Base-by-base conservation (phyloP, 2,797 vertebrate genomes). In the Ataeniobius toweri region DNA sequence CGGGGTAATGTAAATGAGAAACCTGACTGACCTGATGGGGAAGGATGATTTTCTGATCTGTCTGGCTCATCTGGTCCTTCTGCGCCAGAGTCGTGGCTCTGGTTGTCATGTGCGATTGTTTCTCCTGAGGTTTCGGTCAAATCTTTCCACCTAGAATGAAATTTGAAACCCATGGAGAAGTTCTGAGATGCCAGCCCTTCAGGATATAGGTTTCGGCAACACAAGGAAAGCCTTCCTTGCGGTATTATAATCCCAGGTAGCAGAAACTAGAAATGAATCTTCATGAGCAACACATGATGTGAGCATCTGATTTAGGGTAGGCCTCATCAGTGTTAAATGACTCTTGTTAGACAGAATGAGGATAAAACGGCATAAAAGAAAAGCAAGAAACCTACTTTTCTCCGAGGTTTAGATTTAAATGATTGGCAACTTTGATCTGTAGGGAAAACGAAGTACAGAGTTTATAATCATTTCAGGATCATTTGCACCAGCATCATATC, bases 381-480 rank as follows among this genome's bases (percentile, higher is more conserved):
- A 48, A 80, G 82, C 75, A 58, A 51, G 22, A 1, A 72, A 93
- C 94, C 74, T 97, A 99, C 98, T 96, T 98, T 95, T 98, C 96
- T 86, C 89, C 89, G 82, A 91, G 86, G 88, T 89, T 94, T 82
- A 94, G 96, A 92, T 94, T 96, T 78, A 96, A 94, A 85, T 96
- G 92, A 87, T 95, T 89, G 81, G 95, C 90, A 69, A 95, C 93
- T 91, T 96, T 99, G 82, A 97, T 91, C 98, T 99, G 94, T 76
- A 93, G 92, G 69, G 80, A 58, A 80, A 83, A 58, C 76, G 53
- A 86, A 44, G 82, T 16, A 12, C 39, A 2, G 0, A 28, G 1
- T 53, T 78, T 56, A 80, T 1, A 79, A 1, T 10, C 14, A 70
- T 22, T 58, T 48, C 9, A 24, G 65, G 16, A 78, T 12, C 6